These are phyloP conservation scores for Nasua narica DNA, from an alignment of 2,797 vertebrate species.

Conservation along the genomic window DNA sequence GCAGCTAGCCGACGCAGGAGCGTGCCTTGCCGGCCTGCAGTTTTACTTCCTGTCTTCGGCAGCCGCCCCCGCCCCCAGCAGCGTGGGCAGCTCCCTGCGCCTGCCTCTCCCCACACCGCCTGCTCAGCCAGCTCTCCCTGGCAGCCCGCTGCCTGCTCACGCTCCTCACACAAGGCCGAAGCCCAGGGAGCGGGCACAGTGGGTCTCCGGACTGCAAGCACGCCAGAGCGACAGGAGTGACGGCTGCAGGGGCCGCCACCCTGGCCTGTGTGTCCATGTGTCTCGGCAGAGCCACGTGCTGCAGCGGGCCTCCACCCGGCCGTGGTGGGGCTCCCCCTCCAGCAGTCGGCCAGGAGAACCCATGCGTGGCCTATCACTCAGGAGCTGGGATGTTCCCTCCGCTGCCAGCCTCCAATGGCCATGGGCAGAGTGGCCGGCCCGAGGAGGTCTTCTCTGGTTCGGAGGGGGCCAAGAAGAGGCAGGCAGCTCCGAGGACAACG, in stretches of 20 bases:
- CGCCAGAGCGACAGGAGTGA: not conserved
- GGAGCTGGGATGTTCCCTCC: not conserved
- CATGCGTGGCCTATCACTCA: not conserved
- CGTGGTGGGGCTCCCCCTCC: not conserved
- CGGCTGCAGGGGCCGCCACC: not conserved
- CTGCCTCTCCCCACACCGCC: not conserved
- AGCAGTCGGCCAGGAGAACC: not conserved
- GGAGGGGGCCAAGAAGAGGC: not conserved
- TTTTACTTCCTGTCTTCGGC: conserved; percentile 45
- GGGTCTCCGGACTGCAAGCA: not conserved
- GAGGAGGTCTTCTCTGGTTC: not conserved
- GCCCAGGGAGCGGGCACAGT: not conserved
- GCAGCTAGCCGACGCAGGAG: not conserved
- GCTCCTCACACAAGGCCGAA: not conserved
- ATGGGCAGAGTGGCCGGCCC: not conserved
- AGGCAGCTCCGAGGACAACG: not conserved
- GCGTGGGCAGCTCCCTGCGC: not conserved
- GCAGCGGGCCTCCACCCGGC: not conserved
- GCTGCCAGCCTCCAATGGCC: not conserved
- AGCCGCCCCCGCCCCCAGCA: not conserved
- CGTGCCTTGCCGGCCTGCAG: not conserved
- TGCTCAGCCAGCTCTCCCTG: not conserved
- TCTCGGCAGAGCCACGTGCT: not conserved
- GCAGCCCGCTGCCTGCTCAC: not conserved
- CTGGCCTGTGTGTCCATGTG: not conserved